These are phyloP conservation scores for Hydractinia symbiolongicarpus DNA, from an alignment of 30 jellyfish, hydroid and myxozoan genomes.

Conservation along the genomic window DNA sequence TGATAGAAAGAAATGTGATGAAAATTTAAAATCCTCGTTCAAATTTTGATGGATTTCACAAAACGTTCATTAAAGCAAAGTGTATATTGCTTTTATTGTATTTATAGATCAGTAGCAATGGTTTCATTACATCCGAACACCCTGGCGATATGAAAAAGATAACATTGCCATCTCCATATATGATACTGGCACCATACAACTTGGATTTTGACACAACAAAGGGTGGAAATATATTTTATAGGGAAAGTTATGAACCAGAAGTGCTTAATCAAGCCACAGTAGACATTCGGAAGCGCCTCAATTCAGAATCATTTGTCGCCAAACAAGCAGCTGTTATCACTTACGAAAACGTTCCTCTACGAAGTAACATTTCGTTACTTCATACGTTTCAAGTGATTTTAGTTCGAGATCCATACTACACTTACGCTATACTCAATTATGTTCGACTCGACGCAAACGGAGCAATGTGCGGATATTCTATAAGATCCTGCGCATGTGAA, in stretches of 20 bases:
- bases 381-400: constrained; percentile 1
- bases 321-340: constrained; percentile 4
- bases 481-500: not conserved
- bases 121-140: not conserved
- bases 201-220: constrained; percentile 12
- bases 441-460: not conserved
- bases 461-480: not conserved
- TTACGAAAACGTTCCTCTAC: not conserved
- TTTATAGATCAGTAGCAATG: constrained; percentile 4
- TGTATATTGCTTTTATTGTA: not conserved
- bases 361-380: not conserved
- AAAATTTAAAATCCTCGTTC: too few relatives aligned
- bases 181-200: not conserved
- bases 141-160: not conserved
- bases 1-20: too few relatives aligned
- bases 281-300: not conserved
- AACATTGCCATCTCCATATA: not conserved
- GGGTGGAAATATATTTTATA: not conserved
- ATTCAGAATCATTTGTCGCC: not conserved
- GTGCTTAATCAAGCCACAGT: not conserved
- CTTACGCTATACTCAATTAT: not conserved
- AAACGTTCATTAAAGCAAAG: too few relatives aligned
- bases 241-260: not conserved
- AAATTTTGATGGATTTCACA: too few relatives aligned
- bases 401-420: not conserved